Evolutionary conservation across 2,888 invertebrate species (phyloP), one percentile per base, ranked within the genome.

Genomic region (Papilio demoleus): DNA sequence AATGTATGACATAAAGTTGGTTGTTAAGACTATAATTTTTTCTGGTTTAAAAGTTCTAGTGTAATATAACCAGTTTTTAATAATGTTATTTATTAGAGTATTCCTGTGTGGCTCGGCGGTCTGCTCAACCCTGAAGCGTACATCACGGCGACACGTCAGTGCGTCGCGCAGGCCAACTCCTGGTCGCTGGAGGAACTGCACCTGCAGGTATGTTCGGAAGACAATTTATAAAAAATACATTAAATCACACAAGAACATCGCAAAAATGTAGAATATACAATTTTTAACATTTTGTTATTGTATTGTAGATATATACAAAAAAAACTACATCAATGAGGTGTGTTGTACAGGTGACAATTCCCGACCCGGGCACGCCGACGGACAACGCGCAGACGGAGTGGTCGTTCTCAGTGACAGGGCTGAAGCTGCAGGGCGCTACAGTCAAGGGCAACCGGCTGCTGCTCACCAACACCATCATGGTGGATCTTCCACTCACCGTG

Each of bases 61-160:
- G 42, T 45, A 14, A 38, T 14, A 38, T 12, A 38, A 9, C 4
- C 11, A 8, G 11, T 17, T 42, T 17, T 42, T 17, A 8, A 8
- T 19, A 17, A 17, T 45, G 9, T 45, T 17, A 47, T 65, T 45
- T 75, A 93, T 38, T 88, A 97, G 97, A 96, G 96, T 78, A 95
- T 98, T 77, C 96, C 97, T 0, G 97, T 99, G 64, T 99, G 99
- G 99, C 94, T 99, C 61, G 99, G 99, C 66, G 99, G 99, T 12
- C 93, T 99, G 67, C 95, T 99, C 79, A 99, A 99, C 87, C 99
- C 99, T 0, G 99, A 99, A 89, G 99, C 99, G 0, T 99, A 99
- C 87, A 98, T 99, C 75, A 99, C 99, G 0, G 99, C 99, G 5
- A 99, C 99, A 1, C 94, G 99, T 22, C 99, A 99, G 86, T 99